A percentile compares a stretch with the other conserved stretches of the same genome.
phyloP scores from a whole-genome alignment of 2,113 vertebrate genomes.

The Laticauda laticaudata region DNA sequence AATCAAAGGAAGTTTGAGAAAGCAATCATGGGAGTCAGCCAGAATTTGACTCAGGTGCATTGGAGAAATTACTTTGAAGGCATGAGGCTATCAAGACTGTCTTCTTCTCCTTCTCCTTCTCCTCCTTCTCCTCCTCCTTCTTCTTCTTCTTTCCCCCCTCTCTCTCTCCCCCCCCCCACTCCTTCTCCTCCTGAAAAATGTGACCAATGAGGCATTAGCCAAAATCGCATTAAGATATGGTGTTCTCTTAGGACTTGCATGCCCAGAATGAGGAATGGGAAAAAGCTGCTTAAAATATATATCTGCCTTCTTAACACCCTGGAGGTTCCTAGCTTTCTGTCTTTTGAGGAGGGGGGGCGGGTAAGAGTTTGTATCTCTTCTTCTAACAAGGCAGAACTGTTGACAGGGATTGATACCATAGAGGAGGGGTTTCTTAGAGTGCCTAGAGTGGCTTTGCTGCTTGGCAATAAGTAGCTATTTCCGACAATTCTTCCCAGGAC shows the following conservation, averaged over 20 bases:
- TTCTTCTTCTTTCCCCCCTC: too few species aligned
- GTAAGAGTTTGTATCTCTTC: not conserved
- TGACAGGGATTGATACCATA: not conserved
- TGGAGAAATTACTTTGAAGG: not conserved
- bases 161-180: too few species aligned
- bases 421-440: not conserved
- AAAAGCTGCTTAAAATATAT: not conserved
- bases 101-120: too few species aligned
- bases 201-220: not conserved
- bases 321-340: not conserved
- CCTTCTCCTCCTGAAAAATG: not conserved
- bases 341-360: accelerated
- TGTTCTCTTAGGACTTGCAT: not conserved
- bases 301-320: not conserved
- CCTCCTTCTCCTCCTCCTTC: too few species aligned
- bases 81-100: not conserved
- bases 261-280: not conserved
- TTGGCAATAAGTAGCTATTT: not conserved
- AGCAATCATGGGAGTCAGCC: not conserved
- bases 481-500: not conserved
- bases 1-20: not conserved
- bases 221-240: not conserved
- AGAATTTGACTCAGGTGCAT: not conserved
- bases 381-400: not conserved
- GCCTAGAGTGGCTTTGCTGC: not conserved